A percentile compares a stretch with the other conserved stretches of the same genome.
Evolutionary conservation across 2,113 vertebrate genomes (phyloP).

Genomic region (Lepus americanus): DNA sequence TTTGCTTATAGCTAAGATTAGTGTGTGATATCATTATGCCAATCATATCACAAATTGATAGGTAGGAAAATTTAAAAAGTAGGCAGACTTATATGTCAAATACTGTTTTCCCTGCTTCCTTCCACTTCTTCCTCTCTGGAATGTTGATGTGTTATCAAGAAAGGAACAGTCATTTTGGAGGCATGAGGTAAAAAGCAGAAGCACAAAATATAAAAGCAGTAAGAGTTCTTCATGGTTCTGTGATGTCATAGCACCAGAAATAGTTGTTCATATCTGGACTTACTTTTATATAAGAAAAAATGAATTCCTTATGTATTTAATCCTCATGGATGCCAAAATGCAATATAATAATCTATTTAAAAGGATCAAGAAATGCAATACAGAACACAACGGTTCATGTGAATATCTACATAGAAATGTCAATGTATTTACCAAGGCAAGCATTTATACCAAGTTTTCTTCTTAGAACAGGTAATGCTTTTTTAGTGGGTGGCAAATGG

Average conservation of each 20-base stretch:
- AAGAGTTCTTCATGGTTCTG: not conserved
- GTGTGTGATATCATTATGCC: not conserved
- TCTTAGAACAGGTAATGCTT: not conserved
- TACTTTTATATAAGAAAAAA: not conserved
- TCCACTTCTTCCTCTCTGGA: not conserved
- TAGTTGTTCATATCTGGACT: not conserved
- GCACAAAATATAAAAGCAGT: not conserved
- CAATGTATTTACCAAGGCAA: not conserved
- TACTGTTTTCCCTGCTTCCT: not conserved
- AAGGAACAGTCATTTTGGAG: not conserved
- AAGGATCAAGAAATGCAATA: not conserved
- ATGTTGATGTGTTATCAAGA: not conserved
- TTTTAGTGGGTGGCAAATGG: not conserved
- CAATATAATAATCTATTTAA: not conserved
- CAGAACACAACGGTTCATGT: not conserved
- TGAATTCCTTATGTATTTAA: not conserved
- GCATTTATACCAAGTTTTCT: not conserved
- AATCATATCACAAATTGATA: constrained; percentile 10
- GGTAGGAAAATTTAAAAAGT: not conserved
- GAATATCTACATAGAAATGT: not conserved
- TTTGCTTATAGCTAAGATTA: not conserved
- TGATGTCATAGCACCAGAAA: not conserved
- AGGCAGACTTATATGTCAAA: not conserved
- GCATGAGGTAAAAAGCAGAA: not conserved
- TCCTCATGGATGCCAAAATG: not conserved